Conservation (phyloP, 2,888 invertebrate genomes). For the Tinea pellionella region DNA sequence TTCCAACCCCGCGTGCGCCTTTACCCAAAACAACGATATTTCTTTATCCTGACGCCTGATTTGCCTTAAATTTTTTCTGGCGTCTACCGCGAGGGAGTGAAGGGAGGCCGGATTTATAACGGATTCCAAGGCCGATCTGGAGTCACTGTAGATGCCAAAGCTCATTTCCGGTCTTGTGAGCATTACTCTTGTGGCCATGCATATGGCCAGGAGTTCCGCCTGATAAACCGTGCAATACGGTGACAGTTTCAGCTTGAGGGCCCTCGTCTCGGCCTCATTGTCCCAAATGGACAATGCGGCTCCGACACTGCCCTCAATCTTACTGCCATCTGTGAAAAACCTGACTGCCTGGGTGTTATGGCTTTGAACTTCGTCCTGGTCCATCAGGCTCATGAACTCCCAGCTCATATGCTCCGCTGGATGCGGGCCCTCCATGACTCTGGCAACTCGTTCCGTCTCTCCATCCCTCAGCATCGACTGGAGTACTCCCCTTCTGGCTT, state of each 20-base stretch:
- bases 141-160: constrained; percentile 12
- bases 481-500: no score
- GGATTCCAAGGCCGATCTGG: constrained; percentile 12
- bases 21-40: constrained; percentile 14
- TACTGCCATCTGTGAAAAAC: constrained; percentile 12
- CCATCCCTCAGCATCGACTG: no score
- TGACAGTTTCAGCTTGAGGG: not conserved
- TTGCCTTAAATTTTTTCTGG: not conserved
- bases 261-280: not conserved
- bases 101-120: not conserved
- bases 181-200: not conserved
- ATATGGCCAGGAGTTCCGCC: constrained; percentile 13
- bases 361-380: no score
- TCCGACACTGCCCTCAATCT: constrained; percentile 13
- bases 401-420: no score
- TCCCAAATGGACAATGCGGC: constrained; percentile 7
- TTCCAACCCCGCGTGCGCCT: constrained; percentile 12
- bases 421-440: no score
- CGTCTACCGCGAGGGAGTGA: constrained; percentile 3
- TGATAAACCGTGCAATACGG: constrained; percentile 14
- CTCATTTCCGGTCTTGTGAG: not conserved
- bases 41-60: not conserved
- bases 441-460: no score
- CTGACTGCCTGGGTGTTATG: not conserved
- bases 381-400: no score